Evolutionary conservation across 2,113 vertebrate genomes (phyloP).

Genomic region (Syngnathus floridae): DNA sequence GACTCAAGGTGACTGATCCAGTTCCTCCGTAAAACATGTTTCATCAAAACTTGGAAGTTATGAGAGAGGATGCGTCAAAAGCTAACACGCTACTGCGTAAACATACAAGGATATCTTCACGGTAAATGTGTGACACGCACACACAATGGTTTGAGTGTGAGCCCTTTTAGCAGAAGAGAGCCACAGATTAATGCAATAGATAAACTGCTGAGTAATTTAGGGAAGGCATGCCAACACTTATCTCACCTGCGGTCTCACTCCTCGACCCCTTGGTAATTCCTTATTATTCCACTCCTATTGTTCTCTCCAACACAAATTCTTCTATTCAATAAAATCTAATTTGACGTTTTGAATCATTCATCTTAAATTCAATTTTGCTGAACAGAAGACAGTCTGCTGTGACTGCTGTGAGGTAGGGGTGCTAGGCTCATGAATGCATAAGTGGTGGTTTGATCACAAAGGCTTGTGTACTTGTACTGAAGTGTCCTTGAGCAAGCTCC

Average conservation of each 20-base stretch:
- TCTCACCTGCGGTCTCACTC: conserved; percentile 36
- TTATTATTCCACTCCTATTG: conserved; percentile 14
- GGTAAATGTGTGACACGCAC: conserved; percentile 4
- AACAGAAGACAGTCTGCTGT: neutral
- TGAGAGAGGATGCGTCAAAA: neutral
- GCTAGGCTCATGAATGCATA: neutral
- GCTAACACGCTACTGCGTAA: conserved; percentile 6
- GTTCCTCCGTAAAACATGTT: neutral
- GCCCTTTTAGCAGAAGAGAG: conserved; percentile 21
- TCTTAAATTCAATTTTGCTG: conserved; percentile 1
- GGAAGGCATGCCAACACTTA: conserved; percentile 41
- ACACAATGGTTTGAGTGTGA: conserved; percentile 16
- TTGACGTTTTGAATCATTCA: conserved; percentile 19
- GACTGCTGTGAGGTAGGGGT: neutral
- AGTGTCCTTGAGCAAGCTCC: neutral
- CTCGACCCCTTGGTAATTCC: neutral
- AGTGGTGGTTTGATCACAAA: neutral
- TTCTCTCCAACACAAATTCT: no score
- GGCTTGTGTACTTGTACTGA: neutral
- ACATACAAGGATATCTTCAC: conserved; percentile 16
- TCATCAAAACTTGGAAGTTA: neutral
- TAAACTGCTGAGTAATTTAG: conserved; percentile 49
- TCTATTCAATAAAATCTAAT: conserved; percentile 2
- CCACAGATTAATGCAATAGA: conserved; percentile 39
- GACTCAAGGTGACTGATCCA: neutral